Evolutionary conservation across 2,888 invertebrate genomes (phyloP).

Genomic region (Sminthurinus aureus): DNA sequence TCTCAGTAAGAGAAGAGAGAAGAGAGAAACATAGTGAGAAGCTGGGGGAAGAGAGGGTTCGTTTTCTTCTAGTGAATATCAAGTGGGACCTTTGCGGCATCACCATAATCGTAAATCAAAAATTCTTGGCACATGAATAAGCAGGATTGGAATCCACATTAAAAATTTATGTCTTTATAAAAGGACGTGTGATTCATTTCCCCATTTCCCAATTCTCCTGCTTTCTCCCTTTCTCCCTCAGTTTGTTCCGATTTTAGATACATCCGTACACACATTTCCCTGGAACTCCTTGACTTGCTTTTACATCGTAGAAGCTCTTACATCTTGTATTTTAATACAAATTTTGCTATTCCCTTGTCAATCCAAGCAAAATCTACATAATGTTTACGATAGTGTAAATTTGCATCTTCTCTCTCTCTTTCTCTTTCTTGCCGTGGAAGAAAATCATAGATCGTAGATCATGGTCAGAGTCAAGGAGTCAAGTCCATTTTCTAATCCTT

Average conservation of each 20-base stretch:
- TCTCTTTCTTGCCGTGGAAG: too few species aligned
- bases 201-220: background rate
- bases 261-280: background rate
- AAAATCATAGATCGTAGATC: too few species aligned
- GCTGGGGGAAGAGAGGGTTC: background rate
- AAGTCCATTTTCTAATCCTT: too few species aligned
- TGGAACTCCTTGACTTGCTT: background rate
- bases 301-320: too few species aligned
- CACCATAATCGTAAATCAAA: slow-evolving; percentile 40
- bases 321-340: too few species aligned
- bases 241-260: too few species aligned
- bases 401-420: too few species aligned
- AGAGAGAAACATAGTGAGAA: background rate
- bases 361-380: too few species aligned
- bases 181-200: slow-evolving; percentile 20
- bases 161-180: slow-evolving; percentile 33
- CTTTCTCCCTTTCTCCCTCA: background rate
- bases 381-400: too few species aligned
- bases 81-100: slow-evolving; percentile 14
- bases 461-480: too few species aligned
- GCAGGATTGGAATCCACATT: slow-evolving; percentile 26
- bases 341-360: too few species aligned
- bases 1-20: slow-evolving; percentile 16
- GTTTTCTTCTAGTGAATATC: slow-evolving; percentile 17
- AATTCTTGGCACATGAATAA: slow-evolving; percentile 33